Conservation (phyloP, 2,113 vertebrate species). For the Geococcyx californianus region DNA sequence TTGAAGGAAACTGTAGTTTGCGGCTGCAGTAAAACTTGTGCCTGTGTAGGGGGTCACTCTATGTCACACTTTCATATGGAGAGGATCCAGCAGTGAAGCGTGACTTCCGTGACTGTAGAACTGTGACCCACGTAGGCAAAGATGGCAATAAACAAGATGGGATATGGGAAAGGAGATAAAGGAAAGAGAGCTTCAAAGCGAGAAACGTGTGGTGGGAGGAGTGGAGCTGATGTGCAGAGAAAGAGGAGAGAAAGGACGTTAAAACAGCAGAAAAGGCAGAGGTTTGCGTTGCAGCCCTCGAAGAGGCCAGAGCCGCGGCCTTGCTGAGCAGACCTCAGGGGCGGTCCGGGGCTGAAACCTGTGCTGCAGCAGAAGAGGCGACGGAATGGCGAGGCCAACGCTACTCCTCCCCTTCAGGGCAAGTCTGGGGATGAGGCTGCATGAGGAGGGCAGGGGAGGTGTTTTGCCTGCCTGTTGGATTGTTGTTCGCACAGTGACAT, state of each 20-base stretch:
- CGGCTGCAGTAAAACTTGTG: background rate
- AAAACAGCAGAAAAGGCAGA: background rate
- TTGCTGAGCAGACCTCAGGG: background rate
- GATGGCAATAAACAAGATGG: background rate
- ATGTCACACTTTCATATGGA: fast-evolving
- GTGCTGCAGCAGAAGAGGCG: background rate
- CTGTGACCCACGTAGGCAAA: background rate
- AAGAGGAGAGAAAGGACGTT: background rate
- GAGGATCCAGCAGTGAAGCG: background rate
- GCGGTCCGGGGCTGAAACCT: background rate
- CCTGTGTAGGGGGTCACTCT: background rate
- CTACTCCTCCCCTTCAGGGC: background rate
- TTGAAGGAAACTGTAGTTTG: background rate
- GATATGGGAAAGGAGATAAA: background rate
- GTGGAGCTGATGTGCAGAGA: background rate
- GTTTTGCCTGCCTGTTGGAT: background rate
- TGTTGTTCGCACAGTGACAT: background rate
- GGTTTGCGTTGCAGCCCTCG: background rate
- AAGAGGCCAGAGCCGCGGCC: background rate
- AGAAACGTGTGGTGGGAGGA: background rate
- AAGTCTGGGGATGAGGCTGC: background rate
- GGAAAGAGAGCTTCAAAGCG: background rate
- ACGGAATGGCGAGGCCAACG: background rate
- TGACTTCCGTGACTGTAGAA: background rate
- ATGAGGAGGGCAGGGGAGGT: fast-evolving